Base-by-base conservation (phyloP, 2,797 vertebrate species). In the Psittacula echo region DNA sequence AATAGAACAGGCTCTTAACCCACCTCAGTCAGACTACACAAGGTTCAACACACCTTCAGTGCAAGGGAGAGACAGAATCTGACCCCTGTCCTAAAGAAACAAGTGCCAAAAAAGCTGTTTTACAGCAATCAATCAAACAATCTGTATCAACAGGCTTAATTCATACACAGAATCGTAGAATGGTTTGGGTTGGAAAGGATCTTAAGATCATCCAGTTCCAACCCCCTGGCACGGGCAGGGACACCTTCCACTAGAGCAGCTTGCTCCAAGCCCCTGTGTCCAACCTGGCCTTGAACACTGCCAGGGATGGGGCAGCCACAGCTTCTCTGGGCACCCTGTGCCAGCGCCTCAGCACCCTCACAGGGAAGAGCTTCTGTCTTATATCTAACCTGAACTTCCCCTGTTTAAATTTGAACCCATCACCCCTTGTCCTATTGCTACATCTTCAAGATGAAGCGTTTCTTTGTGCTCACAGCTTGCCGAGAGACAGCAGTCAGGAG, bases 101-200 rank as follows among this genome's bases (percentile, higher is more conserved):
- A 68, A 89, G 83, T 75, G 90, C 62, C 91, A 96, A 93, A 96
- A 90, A 87, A 75, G 60, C 51, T 60, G 27, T 47, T 97, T 77
- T 85, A 95, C 61, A 89, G 74, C 58, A 87, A 5, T 10, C 41
- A 60, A 88, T 66, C 48, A 73, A 90, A 61, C 27, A 42, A 76
- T 29, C n/a, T 62, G 32, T 66, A 89, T 93, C 91, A 62, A 45
- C 67, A 90, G 91, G 39, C 61, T 94, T 61, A 34, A 96, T 91
- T 65, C 45, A 70, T 95, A 16, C 14, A 34, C 4, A 58, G 56
- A 34, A 58, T 16, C 22, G 23, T n/a, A n/a, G n/a, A n/a, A n/a
- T n/a, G n/a, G n/a, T n/a, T n/a, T n/a, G n/a, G n/a, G n/a, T n/a
- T n/a, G n/a, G n/a, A n/a, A n/a, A n/a, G n/a, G n/a, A n/a, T n/a